Evolutionary conservation across 2,797 vertebrate species (phyloP).

Genomic region (Hephaestus fuliginosus): DNA sequence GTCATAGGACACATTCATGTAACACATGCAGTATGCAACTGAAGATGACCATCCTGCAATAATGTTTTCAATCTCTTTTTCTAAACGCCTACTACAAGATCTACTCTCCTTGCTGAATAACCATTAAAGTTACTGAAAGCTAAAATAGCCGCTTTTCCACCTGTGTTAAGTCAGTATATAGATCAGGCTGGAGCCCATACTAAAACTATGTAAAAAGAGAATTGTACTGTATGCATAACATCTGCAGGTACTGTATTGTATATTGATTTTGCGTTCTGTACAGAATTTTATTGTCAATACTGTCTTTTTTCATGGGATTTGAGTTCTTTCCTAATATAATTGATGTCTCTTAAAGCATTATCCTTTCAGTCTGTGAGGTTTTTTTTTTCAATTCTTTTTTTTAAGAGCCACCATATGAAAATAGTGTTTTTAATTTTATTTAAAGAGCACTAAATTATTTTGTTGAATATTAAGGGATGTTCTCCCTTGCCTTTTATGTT

Average conservation of each 20-base stretch:
- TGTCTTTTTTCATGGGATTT: slow-evolving; percentile 87
- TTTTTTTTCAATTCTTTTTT: slow-evolving; percentile 67
- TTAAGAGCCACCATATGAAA: slow-evolving; percentile 79
- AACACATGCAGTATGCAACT: slow-evolving; percentile 85
- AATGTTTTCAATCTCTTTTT: slow-evolving; percentile 92
- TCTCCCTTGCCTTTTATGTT: slow-evolving; percentile 80
- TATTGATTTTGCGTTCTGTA: slow-evolving; percentile 95
- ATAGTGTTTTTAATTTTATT: slow-evolving; percentile 84
- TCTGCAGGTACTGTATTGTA: slow-evolving; percentile 95
- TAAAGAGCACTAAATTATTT: slow-evolving; percentile 86
- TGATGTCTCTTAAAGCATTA: slow-evolving; percentile 82
- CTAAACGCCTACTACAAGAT: slow-evolving; percentile 87
- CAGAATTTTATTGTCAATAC: slow-evolving; percentile 89
- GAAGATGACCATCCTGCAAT: slow-evolving; percentile 92
- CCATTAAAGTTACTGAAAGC: slow-evolving; percentile 87
- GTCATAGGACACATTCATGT: slow-evolving; percentile 75
- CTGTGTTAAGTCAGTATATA: slow-evolving; percentile 94
- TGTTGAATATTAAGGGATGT: slow-evolving; percentile 78
- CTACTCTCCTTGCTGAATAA: slow-evolving; percentile 88
- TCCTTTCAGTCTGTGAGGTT: slow-evolving; percentile 77
- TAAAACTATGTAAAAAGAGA: slow-evolving; percentile 91
- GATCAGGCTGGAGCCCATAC: slow-evolving; percentile 85
- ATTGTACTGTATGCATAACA: slow-evolving; percentile 97
- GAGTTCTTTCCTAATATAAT: slow-evolving; percentile 87
- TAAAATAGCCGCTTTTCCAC: slow-evolving; percentile 86